Evolutionary conservation across 2,888 invertebrate species (phyloP).

Genomic region (Octonoba sinensis): DNA sequence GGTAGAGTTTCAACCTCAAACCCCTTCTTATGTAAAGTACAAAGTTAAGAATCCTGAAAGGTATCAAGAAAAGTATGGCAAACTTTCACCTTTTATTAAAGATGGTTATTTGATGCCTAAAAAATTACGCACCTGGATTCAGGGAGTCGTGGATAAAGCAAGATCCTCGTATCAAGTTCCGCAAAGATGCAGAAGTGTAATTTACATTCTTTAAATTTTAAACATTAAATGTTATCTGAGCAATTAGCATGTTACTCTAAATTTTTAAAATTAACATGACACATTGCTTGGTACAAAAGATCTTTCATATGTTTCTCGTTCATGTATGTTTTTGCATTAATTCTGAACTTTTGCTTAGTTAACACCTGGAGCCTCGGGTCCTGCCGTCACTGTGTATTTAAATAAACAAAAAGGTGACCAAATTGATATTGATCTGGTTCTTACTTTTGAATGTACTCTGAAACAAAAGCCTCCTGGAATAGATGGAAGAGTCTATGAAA

Average conservation of each 20-base stretch:
- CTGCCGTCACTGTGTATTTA: conserved; percentile 47
- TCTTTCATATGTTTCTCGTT: background rate
- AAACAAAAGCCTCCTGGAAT: conserved; percentile 32
- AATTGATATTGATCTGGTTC: conserved; percentile 64
- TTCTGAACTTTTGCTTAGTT: conserved; percentile 15
- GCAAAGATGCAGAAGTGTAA: background rate
- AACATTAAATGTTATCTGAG: no score
- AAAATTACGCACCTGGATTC: conserved; percentile 50
- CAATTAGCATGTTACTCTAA: no score
- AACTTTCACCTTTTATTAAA: conserved; percentile 24
- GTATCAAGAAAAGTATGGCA: no score
- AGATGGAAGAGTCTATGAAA: conserved; percentile 27
- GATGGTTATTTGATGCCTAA: conserved; percentile 46
- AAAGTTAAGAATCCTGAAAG: conserved; percentile 13
- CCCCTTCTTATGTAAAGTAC: conserved; percentile 37
- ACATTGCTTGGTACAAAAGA: no score
- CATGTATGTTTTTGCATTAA: background rate
- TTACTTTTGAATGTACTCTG: conserved; percentile 34
- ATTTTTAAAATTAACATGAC: no score
- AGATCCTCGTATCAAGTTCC: background rate
- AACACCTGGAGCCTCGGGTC: conserved; percentile 28
- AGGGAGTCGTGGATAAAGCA: conserved; percentile 58
- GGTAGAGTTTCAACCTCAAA: conserved; percentile 25
- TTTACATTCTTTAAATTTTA: background rate
- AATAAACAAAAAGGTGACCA: conserved; percentile 9